Base-by-base conservation (phyloP, 2,888 invertebrate species). In the Macaria notata region DNA sequence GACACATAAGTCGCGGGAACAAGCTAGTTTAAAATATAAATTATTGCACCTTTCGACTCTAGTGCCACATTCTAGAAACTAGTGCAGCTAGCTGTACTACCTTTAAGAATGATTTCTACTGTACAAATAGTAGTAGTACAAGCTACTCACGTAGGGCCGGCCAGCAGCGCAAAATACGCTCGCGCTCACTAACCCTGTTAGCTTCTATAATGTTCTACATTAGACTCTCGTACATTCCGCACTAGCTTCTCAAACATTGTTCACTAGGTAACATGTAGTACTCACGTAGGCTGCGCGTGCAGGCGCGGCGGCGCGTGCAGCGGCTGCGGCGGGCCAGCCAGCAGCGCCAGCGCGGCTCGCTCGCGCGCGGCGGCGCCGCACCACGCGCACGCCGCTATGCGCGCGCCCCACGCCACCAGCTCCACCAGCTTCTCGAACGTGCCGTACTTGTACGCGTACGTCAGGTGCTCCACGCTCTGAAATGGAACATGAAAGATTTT, bases 391-490 rank as follows among this genome's bases (percentile, higher is more conserved):
- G 95, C 95, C 69, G 95, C 95, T 60, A 98, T 88, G 49, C 96
- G 93, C 70, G 95, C 94, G 70, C 96, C 93, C 81, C 98, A 96
- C 75, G 95, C 94, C 73, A 96, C 94, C 80, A 99, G 96, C 83
- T 98, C 98, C 68, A 96, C 94, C 67, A 98, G 93, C 93, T 98
- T 98, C 68, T 95, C 94, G 89, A 98, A 98, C 46, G 98, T 98
- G 9, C 98, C 98, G 85, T 95, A 98, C 79, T 98, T 98, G 90
- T 98, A 98, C 6, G 97, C 96, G 75, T 96, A 95, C 31, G 98
- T 96, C 53, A 98, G 93, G 81, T 98, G 97, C 82, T 98, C 98
- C 48, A 97, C 94, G 73, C 97, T 96, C 96, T 97, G 91, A n/a
- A n/a, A n/a, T 49, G 2, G 39, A 41, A 59, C 42, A 51, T 33